Percentiles rank a stretch among this genome's conserved stretches.
Evolutionary conservation across 2,113 vertebrate species (phyloP).

Genomic region (Lepus americanus): DNA sequence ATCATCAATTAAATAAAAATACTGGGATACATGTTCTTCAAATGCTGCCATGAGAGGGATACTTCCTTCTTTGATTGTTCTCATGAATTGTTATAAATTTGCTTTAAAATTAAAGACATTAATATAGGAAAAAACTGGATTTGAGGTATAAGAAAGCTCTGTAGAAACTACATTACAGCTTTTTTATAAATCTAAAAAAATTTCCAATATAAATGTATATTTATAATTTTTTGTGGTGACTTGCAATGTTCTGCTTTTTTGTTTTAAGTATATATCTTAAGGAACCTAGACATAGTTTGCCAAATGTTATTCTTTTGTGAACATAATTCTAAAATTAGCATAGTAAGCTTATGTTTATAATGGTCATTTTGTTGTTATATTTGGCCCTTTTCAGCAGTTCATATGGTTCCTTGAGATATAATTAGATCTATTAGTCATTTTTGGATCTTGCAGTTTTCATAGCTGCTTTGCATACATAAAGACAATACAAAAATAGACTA

Average conservation of each 20-base stretch:
- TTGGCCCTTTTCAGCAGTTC: conserved; percentile 7
- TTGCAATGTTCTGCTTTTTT: neutral
- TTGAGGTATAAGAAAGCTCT: rapidly evolving
- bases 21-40: neutral
- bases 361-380: conserved; percentile 7
- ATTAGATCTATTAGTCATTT: conserved; percentile 72
- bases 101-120: neutral
- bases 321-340: conserved; percentile 13
- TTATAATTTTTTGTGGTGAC: neutral
- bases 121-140: neutral
- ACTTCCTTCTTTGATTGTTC: neutral
- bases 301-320: neutral
- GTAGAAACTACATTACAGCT: neutral
- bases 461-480: conserved; percentile 34
- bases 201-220: neutral
- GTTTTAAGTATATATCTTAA: neutral
- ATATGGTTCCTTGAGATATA: conserved; percentile 45
- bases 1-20: neutral
- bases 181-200: neutral
- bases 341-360: neutral
- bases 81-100: neutral
- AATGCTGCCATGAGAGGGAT: neutral
- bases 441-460: neutral
- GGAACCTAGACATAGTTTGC: neutral
- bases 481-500: conserved; percentile 55